Evolutionary conservation across 2,888 invertebrate genomes (phyloP).

Genomic region (Phortica magna): DNA sequence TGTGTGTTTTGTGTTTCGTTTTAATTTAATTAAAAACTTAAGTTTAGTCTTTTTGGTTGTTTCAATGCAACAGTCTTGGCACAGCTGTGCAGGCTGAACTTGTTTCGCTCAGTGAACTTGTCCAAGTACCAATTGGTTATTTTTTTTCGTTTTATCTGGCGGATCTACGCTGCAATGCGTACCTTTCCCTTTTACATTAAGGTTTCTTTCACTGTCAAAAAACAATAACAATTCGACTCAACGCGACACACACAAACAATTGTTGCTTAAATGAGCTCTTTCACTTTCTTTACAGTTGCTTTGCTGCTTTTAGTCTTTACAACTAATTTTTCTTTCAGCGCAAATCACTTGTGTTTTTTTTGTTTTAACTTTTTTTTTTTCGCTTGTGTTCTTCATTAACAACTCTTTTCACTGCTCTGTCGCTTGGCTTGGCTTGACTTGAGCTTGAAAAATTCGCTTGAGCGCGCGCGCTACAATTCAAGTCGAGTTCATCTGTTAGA

Average conservation of each 20-base stretch:
- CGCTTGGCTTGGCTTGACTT: conserved; percentile 66
- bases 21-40: neutral
- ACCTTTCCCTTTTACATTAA: conserved; percentile 60
- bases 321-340: conserved; percentile 43
- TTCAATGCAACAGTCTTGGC: neutral
- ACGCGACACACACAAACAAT: neutral
- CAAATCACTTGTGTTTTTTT: conserved; percentile 45
- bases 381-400: conserved; percentile 54
- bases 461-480: conserved; percentile 44
- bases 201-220: conserved; percentile 15
- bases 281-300: conserved; percentile 68
- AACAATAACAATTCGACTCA: neutral
- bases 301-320: conserved; percentile 57
- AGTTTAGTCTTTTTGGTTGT: neutral
- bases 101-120: neutral
- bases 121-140: neutral
- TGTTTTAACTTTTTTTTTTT: conserved; percentile 1
- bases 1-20: neutral
- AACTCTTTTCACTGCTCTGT: conserved; percentile 45
- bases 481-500: conserved; percentile 53
- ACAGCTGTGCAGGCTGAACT: conserved; percentile 4
- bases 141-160: neutral
- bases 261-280: conserved; percentile 45
- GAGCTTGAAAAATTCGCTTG: conserved; percentile 23
- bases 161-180: conserved; percentile 25